Evolutionary conservation across 2,797 vertebrate species (phyloP).

Genomic region (Rhinogobio ventralis): DNA sequence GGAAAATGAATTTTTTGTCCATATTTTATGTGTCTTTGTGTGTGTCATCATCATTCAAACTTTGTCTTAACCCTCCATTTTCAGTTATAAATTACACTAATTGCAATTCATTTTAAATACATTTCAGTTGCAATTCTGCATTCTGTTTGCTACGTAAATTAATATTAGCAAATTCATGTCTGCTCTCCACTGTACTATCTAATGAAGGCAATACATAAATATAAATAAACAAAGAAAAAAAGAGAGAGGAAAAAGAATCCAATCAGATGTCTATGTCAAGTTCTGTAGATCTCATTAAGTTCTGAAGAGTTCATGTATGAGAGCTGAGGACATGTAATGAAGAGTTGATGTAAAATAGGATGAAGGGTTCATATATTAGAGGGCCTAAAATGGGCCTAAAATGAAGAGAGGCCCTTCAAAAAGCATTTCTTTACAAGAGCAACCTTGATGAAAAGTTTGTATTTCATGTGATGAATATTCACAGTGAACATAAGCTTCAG

Average conservation of each 20-base stretch:
- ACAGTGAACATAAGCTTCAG: neutral
- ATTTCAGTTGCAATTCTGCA: neutral
- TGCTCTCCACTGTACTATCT: neutral
- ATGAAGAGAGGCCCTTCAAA: conserved; percentile 22
- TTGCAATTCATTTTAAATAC: neutral
- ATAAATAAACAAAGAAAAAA: neutral
- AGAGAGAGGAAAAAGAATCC: neutral
- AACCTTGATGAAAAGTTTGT: neutral
- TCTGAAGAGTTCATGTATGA: conserved; percentile 11
- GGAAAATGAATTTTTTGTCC: neutral
- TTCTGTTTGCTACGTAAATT: neutral
- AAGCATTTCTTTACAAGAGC: conserved; percentile 8
- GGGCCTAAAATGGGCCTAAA: neutral
- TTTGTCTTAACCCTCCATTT: neutral
- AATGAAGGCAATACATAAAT: neutral
- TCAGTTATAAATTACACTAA: neutral
- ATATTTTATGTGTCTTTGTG: neutral
- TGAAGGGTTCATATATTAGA: conserved; percentile 13
- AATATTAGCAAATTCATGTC: neutral
- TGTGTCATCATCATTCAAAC: neutral
- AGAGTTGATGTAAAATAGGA: conserved; percentile 12
- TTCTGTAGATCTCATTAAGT: conserved; percentile 4
- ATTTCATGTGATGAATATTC: neutral
- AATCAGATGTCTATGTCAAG: neutral
- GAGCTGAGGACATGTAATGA: conserved; percentile 12